Conservation (phyloP, 2,888 invertebrate genomes). For the Drosophila limbata region DNA sequence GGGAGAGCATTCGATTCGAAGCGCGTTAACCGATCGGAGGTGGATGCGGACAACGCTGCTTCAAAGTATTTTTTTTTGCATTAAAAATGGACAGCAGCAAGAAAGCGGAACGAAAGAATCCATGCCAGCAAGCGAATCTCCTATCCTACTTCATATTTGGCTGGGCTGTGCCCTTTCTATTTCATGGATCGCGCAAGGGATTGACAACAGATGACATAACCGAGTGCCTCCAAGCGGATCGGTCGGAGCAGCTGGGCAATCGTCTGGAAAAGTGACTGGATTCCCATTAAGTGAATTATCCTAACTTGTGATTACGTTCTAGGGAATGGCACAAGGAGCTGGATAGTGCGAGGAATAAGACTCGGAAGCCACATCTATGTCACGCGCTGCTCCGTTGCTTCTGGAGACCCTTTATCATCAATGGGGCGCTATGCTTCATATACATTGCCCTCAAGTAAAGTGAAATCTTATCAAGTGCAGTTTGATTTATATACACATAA, state of each 20-base stretch:
- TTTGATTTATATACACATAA: background rate
- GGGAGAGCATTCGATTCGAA: constrained; percentile 11
- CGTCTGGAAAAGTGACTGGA: constrained; percentile 81
- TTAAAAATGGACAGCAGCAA: constrained; percentile 82
- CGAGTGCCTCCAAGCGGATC: constrained; percentile 88
- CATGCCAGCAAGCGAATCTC: constrained; percentile 80
- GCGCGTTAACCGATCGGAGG: constrained; percentile 15
- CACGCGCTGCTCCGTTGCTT: constrained; percentile 89
- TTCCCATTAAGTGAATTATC: background rate
- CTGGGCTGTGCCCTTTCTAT: constrained; percentile 84
- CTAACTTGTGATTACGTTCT: background rate
- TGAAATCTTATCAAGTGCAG: constrained; percentile 33
- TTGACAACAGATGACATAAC: constrained; percentile 89
- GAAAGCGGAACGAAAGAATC: constrained; percentile 84
- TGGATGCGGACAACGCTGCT: background rate
- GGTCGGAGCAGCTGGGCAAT: constrained; percentile 84
- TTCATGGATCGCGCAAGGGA: constrained; percentile 81
- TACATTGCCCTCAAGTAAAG: constrained; percentile 83
- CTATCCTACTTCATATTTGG: constrained; percentile 83
- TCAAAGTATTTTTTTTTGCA: too few species aligned
- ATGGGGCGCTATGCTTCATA: constrained; percentile 87
- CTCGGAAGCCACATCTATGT: constrained; percentile 88
- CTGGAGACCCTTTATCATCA: constrained; percentile 89
- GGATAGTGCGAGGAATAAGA: constrained; percentile 86
- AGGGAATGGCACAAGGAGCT: constrained; percentile 90